A percentile compares a stretch with the other conserved stretches of the same genome.
phyloP scores from a whole-genome alignment of 2,797 vertebrate species.

The Thaleichthys pacificus region DNA sequence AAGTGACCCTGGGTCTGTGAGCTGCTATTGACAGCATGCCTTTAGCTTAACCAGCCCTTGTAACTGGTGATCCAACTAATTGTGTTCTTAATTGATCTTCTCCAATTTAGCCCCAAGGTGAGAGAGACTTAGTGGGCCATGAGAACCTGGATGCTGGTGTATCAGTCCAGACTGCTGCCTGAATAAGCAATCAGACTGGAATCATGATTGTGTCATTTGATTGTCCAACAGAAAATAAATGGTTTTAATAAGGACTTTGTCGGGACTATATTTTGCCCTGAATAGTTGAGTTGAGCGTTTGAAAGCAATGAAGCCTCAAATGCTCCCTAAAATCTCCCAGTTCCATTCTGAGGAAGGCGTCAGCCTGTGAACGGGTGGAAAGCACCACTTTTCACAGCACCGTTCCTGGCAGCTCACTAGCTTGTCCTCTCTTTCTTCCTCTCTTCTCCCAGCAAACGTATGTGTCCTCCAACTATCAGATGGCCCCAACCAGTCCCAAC shows the following conservation, averaged over 20 bases:
- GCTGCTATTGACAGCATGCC: slow-evolving; percentile 17
- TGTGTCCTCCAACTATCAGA: slow-evolving; percentile 86
- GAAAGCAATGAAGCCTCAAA: not conserved
- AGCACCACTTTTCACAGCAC: too few species aligned
- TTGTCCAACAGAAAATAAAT: too few species aligned
- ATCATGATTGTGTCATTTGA: not conserved
- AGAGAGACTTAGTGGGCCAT: slow-evolving; percentile 4
- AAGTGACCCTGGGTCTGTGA: slow-evolving; percentile 17
- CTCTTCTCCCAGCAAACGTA: slow-evolving; percentile 76
- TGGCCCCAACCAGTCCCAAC: slow-evolving; percentile 89
- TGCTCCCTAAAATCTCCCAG: too few species aligned
- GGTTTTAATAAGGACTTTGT: too few species aligned
- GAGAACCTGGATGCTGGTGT: not conserved
- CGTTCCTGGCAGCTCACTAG: too few species aligned
- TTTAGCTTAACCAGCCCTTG: slow-evolving; percentile 21
- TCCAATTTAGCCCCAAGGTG: slow-evolving; percentile 9
- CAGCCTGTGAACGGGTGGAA: too few species aligned
- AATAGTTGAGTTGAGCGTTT: not conserved
- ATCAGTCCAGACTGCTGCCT: not conserved
- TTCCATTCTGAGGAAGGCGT: too few species aligned
- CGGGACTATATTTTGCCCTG: too few species aligned
- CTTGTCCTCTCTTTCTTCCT: too few species aligned
- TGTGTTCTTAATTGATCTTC: slow-evolving; percentile 27
- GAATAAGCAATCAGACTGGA: not conserved
- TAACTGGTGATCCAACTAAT: slow-evolving; percentile 31